Conservation (phyloP, 2,888 invertebrate genomes). For the Glomeris marginata region DNA sequence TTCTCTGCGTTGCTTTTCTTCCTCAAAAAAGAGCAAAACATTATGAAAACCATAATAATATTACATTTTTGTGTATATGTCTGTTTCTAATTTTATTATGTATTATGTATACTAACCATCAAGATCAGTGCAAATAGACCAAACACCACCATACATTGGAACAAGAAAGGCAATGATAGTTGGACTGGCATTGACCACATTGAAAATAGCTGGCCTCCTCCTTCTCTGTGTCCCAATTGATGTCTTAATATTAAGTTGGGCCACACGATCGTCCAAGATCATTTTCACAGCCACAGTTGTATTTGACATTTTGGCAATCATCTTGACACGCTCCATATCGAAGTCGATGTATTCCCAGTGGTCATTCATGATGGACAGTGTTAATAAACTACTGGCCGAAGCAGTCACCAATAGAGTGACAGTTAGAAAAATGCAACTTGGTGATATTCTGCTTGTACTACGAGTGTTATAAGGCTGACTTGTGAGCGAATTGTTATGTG, state of each 20-base stretch:
- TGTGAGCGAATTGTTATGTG: too few relatives aligned
- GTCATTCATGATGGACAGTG: constrained; percentile 69
- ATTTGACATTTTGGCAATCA: constrained; percentile 1
- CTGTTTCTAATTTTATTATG: too few relatives aligned
- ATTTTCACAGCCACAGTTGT: constrained; percentile 39
- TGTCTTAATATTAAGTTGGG: constrained; percentile 12
- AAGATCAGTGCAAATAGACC: constrained; percentile 71
- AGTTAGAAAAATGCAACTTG: constrained; percentile 37
- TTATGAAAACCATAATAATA: neutral
- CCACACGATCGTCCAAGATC: constrained; percentile 60
- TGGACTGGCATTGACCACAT: constrained; percentile 2
- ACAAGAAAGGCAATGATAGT: constrained; percentile 50
- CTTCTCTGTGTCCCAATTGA: constrained; percentile 39
- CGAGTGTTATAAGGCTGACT: too few relatives aligned
- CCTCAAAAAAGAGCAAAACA: constrained; percentile 7
- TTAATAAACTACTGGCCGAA: constrained; percentile 19
- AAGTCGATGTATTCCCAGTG: constrained; percentile 80
- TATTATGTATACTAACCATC: constrained; percentile 46
- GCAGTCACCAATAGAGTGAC: constrained; percentile 41
- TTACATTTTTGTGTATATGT: too few relatives aligned
- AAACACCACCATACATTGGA: constrained; percentile 79
- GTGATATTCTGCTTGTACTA: too few relatives aligned
- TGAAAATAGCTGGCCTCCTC: constrained; percentile 16
- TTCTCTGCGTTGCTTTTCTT: constrained; percentile 38
- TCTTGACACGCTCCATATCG: constrained; percentile 44